These are phyloP conservation scores for chimpanzee (Pan troglodytes) DNA, from an alignment of 2,113 vertebrate genomes.

Conservation along the genomic window NHGRI_mPanTro3-v2.1_pri NC_072414.2:90055501-90056000, in stretches of 20 bases:
- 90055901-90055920: not conserved
- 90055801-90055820: not conserved
- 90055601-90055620: not conserved
- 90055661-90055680: not conserved
- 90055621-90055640: not conserved
- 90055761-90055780: not conserved
- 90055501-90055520: not conserved
- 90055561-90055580: not conserved
- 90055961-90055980: not conserved
- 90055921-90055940: not conserved
- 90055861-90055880: not conserved
- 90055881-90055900: not conserved
- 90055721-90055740: not conserved
- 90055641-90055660: not conserved
- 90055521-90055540: not conserved
- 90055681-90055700: not conserved
- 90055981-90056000: not conserved
- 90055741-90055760: not conserved
- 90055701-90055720: not conserved
- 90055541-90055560: not conserved
- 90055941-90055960: not conserved
- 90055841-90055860: not conserved
- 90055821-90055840: not conserved
- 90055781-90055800: not conserved
- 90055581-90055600: not conserved